Conservation (phyloP, 2,797 vertebrate genomes). For the Xenentodon cancila region DNA sequence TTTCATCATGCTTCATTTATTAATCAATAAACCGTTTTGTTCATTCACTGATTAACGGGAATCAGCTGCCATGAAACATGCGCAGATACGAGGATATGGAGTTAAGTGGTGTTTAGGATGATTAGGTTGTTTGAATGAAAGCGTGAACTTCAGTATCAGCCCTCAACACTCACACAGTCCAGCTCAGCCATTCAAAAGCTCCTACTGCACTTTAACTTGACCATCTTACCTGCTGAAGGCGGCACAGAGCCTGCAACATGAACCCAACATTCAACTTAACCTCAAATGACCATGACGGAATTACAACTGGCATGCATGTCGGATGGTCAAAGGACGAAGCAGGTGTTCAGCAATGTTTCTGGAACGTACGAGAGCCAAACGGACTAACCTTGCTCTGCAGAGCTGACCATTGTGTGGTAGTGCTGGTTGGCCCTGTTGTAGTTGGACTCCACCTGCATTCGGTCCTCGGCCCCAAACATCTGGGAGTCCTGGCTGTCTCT, state of each 20-base stretch:
- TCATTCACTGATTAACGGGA: constrained; percentile 16
- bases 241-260: constrained; percentile 70
- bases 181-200: constrained; percentile 54
- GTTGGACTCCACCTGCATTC: constrained; percentile 88
- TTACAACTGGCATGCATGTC: constrained; percentile 18
- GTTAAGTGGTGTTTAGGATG: constrained; percentile 35
- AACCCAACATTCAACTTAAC: constrained; percentile 69
- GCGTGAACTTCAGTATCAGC: constrained; percentile 27
- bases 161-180: constrained; percentile 12
- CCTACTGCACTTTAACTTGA: constrained; percentile 18
- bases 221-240: constrained; percentile 70
- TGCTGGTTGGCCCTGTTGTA: constrained; percentile 86
- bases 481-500: constrained; percentile 89
- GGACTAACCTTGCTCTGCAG: constrained; percentile 88
- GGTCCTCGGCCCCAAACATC: constrained; percentile 89
- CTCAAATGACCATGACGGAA: constrained; percentile 35
- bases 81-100: constrained; percentile 35
- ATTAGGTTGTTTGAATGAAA: constrained; percentile 25
- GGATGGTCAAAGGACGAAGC: constrained; percentile 22
- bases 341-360: background rate
- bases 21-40: background rate
- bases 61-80: constrained; percentile 50
- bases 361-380: background rate
- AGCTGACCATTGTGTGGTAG: constrained; percentile 87
- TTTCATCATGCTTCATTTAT: constrained; percentile 2